Percentiles rank a stretch among this genome's conserved stretches.
These are phyloP conservation scores for Pogonophryne albipinna DNA, from an alignment of 2,797 vertebrate species.

Conservation along the genomic window DNA sequence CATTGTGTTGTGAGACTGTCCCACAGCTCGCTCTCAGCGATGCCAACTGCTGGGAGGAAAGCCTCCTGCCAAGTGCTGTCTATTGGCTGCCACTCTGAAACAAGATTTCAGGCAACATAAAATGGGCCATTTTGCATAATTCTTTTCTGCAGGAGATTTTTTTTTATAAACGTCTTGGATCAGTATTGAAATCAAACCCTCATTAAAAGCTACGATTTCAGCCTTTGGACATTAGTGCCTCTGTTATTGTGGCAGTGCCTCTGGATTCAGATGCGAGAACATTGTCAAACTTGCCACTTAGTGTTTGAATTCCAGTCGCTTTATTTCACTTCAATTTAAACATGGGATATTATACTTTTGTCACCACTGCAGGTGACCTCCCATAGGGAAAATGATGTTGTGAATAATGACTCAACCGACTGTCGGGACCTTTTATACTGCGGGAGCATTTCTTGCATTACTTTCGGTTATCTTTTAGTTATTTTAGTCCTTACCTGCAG, in stretches of 20 bases:
- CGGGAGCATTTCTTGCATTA: slow-evolving; percentile 1
- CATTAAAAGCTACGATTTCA: slow-evolving; percentile 15
- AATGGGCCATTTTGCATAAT: slow-evolving; percentile 71
- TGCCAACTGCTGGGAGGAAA: slow-evolving; percentile 75
- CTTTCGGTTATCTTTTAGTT: neutral
- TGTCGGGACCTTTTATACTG: neutral
- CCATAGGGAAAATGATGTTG: slow-evolving; percentile 45
- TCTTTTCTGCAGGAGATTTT: slow-evolving; percentile 60
- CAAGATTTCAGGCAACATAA: slow-evolving; percentile 66
- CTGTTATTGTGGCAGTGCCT: slow-evolving; percentile 11
- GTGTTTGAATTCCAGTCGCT: neutral
- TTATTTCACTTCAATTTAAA: slow-evolving; percentile 31
- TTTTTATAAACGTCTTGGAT: slow-evolving; percentile 42
- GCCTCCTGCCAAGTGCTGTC: slow-evolving; percentile 64
- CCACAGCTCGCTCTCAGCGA: slow-evolving; percentile 60
- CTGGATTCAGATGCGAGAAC: slow-evolving; percentile 7
- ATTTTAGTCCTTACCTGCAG: neutral
- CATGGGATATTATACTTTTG: slow-evolving; percentile 5
- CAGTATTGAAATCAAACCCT: slow-evolving; percentile 38
- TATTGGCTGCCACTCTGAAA: slow-evolving; percentile 62
- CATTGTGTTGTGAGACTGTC: slow-evolving; percentile 70
- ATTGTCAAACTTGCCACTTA: slow-evolving; percentile 28
- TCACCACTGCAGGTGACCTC: slow-evolving; percentile 25
- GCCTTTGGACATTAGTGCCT: slow-evolving; percentile 17
- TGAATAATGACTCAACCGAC: slow-evolving; percentile 30